phyloP scores from a whole-genome alignment of 2,888 invertebrate species.

The Thereva unica region DNA sequence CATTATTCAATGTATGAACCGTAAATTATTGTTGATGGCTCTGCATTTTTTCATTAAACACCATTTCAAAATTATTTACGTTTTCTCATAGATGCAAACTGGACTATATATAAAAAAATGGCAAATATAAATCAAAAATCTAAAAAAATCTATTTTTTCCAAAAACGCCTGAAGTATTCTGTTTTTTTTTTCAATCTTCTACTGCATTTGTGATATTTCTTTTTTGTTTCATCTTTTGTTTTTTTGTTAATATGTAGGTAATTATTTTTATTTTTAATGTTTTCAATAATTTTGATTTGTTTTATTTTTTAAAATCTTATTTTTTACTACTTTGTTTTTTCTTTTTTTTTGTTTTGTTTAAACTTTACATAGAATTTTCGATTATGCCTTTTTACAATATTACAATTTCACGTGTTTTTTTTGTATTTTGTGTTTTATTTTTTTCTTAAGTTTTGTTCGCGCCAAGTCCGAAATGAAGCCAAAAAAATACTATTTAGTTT shows the following conservation, averaged over 20 bases:
- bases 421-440: conserved; percentile 6
- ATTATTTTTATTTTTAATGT: conserved; percentile 20
- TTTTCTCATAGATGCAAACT: too few species aligned
- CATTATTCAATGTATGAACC: too few species aligned
- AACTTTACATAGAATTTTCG: conserved; percentile 12
- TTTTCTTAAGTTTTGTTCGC: conserved; percentile 6
- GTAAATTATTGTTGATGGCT: too few species aligned
- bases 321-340: conserved; percentile 8
- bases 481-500: conserved; percentile 9
- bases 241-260: conserved; percentile 3
- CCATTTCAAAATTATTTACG: too few species aligned
- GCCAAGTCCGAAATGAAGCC: conserved; percentile 31
- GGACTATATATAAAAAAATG: too few species aligned
- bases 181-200: conserved; percentile 28
- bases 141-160: too few species aligned
- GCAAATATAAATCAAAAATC: too few species aligned
- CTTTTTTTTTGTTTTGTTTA: conserved; percentile 3
- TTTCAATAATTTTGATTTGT: too few species aligned
- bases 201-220: conserved; percentile 32
- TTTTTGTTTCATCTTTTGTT: conserved; percentile 14
- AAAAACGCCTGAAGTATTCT: conserved; percentile 8
- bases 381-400: conserved; percentile 14
- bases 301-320: too few species aligned
- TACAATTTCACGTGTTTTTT: conserved; percentile 18
- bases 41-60: too few species aligned